Evolutionary conservation across 2,113 vertebrate species (phyloP).

Genomic region (Dromiciops gliroides): DNA sequence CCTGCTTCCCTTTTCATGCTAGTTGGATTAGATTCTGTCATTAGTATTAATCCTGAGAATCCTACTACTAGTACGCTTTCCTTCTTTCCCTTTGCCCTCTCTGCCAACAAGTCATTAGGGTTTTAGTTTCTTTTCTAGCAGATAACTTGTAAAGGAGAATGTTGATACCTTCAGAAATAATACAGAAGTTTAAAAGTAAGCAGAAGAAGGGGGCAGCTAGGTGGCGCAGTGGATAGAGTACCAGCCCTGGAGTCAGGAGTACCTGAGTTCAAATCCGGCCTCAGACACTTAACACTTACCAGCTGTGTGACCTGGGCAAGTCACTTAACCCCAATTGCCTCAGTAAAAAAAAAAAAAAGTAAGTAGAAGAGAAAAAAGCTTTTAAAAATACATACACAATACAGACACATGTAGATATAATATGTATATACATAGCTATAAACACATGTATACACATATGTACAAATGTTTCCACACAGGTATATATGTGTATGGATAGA

Average conservation of each 20-base stretch:
- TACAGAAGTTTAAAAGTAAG: neutral
- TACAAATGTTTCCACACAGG: neutral
- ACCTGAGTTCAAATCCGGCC: too few species aligned
- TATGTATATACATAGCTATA: too few species aligned
- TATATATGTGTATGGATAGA: neutral
- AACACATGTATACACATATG: neutral
- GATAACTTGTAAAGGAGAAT: neutral
- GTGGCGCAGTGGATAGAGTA: too few species aligned
- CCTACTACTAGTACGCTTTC: neutral
- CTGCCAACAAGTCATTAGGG: neutral
- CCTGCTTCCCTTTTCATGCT: neutral
- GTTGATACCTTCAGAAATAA: neutral
- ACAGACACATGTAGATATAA: too few species aligned
- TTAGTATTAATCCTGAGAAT: neutral
- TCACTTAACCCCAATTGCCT: too few species aligned
- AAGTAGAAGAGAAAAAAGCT: neutral
- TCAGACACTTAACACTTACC: too few species aligned
- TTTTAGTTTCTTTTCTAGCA: neutral
- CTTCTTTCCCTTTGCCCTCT: neutral
- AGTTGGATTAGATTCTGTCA: neutral
- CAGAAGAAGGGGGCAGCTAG: too few species aligned
- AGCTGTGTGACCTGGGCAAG: too few species aligned
- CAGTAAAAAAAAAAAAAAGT: too few species aligned
- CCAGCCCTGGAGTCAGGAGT: too few species aligned
- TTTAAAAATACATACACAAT: neutral